Percentiles rank a stretch among this genome's conserved stretches.
Conservation (phyloP, 2,888 invertebrate genomes). For the Papilio elwesi region DNA sequence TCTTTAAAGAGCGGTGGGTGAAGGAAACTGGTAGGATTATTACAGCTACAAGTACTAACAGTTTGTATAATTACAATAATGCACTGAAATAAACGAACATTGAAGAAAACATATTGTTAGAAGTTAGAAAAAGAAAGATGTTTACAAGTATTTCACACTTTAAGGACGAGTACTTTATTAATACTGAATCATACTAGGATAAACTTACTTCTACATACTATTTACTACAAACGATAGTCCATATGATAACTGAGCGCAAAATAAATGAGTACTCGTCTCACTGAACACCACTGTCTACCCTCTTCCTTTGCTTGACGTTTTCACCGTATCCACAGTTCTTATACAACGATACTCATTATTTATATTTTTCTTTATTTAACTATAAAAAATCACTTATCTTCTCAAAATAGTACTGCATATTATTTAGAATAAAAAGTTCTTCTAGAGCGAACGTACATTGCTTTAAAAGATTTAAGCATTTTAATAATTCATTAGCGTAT, state of each 20-base stretch:
- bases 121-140: neutral
- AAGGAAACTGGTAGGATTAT: too few species aligned
- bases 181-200: slow-evolving; percentile 54
- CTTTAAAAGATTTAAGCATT: neutral
- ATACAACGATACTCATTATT: too few species aligned
- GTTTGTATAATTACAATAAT: neutral
- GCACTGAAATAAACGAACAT: neutral
- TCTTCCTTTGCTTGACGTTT: slow-evolving; percentile 36
- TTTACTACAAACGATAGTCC: slow-evolving; percentile 54
- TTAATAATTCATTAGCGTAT: neutral
- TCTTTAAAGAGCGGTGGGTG: too few species aligned
- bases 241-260: slow-evolving; percentile 73
- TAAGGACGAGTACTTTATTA: slow-evolving; percentile 66
- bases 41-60: too few species aligned
- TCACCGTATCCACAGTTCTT: neutral
- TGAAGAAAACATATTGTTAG: neutral
- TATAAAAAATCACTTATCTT: neutral
- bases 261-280: slow-evolving; percentile 78
- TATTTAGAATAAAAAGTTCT: neutral
- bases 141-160: neutral
- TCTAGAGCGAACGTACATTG: too few species aligned
- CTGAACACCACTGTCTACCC: slow-evolving; percentile 63
- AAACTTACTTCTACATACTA: slow-evolving; percentile 63
- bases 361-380: too few species aligned
- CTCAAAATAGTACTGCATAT: neutral